Evolutionary conservation across 2,113 vertebrate genomes (phyloP).

Genomic region (Erythrolamprus reginae): DNA sequence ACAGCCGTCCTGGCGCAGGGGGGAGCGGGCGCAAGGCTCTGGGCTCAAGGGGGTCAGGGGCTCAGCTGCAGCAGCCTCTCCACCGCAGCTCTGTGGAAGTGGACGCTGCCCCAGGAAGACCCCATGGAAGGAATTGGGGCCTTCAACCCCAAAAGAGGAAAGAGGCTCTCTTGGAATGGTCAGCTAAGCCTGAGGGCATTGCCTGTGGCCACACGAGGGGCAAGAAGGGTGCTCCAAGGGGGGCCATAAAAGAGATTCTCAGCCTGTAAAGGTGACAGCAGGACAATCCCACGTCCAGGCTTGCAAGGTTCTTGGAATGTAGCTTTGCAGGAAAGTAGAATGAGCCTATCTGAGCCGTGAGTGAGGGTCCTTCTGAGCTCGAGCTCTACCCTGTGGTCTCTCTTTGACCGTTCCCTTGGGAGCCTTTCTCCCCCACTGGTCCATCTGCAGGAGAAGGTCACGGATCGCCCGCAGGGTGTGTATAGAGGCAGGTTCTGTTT

Average conservation of each 20-base stretch:
- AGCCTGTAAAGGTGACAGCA: neutral
- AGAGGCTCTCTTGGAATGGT: neutral
- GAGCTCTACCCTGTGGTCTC: neutral
- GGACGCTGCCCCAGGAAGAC: neutral
- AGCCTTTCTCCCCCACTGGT: neutral
- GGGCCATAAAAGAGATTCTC: neutral
- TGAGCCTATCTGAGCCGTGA: neutral
- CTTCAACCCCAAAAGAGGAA: neutral
- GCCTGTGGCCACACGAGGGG: neutral
- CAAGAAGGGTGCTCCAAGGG: neutral
- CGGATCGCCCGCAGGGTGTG: too few relatives aligned
- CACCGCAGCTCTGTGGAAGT: neutral
- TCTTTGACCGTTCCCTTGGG: neutral
- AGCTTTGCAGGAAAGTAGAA: neutral
- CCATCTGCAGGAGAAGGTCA: neutral
- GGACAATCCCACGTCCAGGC: neutral
- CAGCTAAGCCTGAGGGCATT: neutral
- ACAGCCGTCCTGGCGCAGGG: too few relatives aligned
- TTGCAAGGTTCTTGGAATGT: neutral
- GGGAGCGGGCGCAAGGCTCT: accelerated
- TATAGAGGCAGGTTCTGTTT: neutral
- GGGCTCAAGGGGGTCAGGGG: neutral
- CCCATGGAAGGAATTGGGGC: neutral
- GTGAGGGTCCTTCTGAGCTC: neutral
- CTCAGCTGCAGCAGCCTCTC: accelerated